These are phyloP conservation scores for Coilia nasus DNA, from an alignment of 2,797 vertebrate genomes.

Conservation along the genomic window DNA sequence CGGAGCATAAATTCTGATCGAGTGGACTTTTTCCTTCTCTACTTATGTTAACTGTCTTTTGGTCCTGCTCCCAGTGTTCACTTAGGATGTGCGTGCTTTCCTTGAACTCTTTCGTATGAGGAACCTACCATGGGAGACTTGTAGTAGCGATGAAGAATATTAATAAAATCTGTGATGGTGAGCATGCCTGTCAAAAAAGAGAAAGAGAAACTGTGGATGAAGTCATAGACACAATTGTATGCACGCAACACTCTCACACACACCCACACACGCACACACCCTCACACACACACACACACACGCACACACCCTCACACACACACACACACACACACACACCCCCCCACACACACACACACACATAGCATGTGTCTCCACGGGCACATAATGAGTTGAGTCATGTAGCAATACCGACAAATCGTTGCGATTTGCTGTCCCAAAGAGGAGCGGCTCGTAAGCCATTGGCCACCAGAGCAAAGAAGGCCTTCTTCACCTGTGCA, in stretches of 20 bases:
- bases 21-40: too few species aligned
- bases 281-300: too few species aligned
- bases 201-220: not conserved
- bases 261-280: too few species aligned
- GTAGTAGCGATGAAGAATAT: conserved; percentile 95
- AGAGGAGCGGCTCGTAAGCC: conserved; percentile 92
- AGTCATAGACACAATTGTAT: not conserved
- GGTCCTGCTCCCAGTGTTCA: too few species aligned
- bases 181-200: conserved; percentile 85
- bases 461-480: conserved; percentile 93
- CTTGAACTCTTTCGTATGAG: too few species aligned
- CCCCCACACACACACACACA: too few species aligned
- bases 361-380: not conserved
- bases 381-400: conserved; percentile 54
- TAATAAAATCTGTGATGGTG: conserved; percentile 99
- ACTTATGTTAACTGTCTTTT: too few species aligned
- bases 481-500: conserved; percentile 92
- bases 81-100: too few species aligned
- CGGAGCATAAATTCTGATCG: too few species aligned
- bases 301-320: too few species aligned
- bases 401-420: conserved; percentile 87
- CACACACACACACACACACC: too few species aligned
- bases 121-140: conserved; percentile 86
- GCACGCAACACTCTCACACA: not conserved
- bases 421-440: conserved; percentile 94